Evolutionary conservation across 2,888 invertebrate genomes (phyloP).

Genomic region (Pyralis farinalis): DNA sequence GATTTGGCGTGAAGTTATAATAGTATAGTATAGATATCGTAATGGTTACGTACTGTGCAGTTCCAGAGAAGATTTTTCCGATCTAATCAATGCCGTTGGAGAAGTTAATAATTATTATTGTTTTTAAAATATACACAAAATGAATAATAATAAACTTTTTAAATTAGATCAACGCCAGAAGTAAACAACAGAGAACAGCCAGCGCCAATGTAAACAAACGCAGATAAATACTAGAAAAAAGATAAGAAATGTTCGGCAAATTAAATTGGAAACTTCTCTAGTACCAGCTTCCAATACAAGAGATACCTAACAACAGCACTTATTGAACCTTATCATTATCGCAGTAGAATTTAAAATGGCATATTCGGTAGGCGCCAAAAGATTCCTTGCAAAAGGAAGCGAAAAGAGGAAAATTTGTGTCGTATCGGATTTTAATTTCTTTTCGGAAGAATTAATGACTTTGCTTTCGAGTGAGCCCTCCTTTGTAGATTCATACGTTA

Average conservation of each 20-base stretch:
- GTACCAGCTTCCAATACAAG: slow-evolving; percentile 14
- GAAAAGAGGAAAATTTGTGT: slow-evolving; percentile 66
- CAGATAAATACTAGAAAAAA: slow-evolving; percentile 71
- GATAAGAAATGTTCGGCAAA: slow-evolving; percentile 71
- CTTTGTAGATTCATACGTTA: slow-evolving; percentile 57
- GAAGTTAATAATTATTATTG: too few species aligned
- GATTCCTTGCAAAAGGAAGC: slow-evolving; percentile 29
- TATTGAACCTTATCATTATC: slow-evolving; percentile 8
- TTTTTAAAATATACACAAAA: too few species aligned
- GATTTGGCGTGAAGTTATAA: too few species aligned
- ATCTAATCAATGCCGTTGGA: too few species aligned
- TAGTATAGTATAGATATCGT: too few species aligned
- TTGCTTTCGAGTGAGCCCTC: slow-evolving; percentile 49
- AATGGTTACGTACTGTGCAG: too few species aligned
- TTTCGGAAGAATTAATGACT: slow-evolving; percentile 71
- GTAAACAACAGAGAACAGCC: slow-evolving; percentile 45
- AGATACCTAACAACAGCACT: slow-evolving; percentile 6
- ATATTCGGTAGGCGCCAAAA: slow-evolving; percentile 15
- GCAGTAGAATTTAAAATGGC: slow-evolving; percentile 23
- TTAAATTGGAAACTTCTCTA: slow-evolving; percentile 71
- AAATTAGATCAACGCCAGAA: slow-evolving; percentile 4
- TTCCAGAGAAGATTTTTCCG: too few species aligned
- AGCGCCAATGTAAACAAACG: slow-evolving; percentile 68
- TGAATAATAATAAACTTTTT: background rate
- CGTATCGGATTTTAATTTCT: slow-evolving; percentile 80